Conservation (phyloP, 2,797 vertebrate species). For the Australoheros facetus region DNA sequence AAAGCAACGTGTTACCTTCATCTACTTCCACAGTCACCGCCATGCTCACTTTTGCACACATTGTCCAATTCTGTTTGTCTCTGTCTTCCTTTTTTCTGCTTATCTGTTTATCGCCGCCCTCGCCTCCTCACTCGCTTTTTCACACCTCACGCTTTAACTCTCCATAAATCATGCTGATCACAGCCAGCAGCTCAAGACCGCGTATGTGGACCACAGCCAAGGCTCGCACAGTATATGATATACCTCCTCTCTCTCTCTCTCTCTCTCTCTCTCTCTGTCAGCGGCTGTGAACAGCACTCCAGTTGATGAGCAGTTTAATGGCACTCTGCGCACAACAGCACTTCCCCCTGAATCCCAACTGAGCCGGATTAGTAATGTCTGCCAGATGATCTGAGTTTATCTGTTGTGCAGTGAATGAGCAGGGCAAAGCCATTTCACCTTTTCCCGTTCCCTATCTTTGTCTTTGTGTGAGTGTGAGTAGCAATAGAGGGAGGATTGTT, state of each 20-base stretch:
- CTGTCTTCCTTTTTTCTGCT: slow-evolving; percentile 12
- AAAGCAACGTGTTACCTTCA: background rate
- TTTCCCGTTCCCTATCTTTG: slow-evolving; percentile 7
- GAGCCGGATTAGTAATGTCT: slow-evolving; percentile 9
- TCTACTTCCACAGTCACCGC: slow-evolving; percentile 7
- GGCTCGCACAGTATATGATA: background rate
- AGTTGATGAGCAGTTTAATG: slow-evolving; percentile 24
- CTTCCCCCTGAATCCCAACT: background rate
- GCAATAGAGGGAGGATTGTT: background rate
- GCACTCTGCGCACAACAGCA: background rate
- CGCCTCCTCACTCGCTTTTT: slow-evolving; percentile 4
- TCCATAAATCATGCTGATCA: slow-evolving; percentile 34
- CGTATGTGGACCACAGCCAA: slow-evolving; percentile 10
- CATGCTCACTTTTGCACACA: slow-evolving; percentile 2
- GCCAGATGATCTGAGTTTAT: slow-evolving; percentile 16
- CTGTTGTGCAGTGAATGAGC: background rate
- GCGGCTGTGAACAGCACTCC: background rate
- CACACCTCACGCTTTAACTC: slow-evolving; percentile 23
- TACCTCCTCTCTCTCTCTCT: background rate
- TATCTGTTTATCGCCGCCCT: slow-evolving; percentile 11
- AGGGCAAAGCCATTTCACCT: background rate
- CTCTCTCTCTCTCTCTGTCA: background rate
- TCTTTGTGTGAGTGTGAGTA: slow-evolving; percentile 2
- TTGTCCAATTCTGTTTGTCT: slow-evolving; percentile 19
- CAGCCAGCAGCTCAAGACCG: slow-evolving; percentile 6